Evolutionary conservation across 2,797 vertebrate species (phyloP), one percentile per base, ranked within the genome.

Genomic region (Parambassis ranga): DNA sequence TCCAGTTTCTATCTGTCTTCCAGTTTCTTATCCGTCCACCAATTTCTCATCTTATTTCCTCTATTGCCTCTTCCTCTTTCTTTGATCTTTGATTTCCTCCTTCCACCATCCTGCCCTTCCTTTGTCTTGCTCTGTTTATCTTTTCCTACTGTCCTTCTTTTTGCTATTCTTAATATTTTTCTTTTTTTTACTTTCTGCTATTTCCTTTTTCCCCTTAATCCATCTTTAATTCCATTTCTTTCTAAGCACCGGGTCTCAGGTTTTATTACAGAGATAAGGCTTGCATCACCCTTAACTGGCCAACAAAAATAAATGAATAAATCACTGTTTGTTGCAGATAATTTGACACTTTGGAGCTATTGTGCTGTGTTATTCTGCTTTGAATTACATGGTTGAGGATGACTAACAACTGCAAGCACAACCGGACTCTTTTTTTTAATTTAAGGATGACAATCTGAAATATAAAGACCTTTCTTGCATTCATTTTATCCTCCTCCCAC

Each of bases 371-470:
- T 52, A 20, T 51, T 57, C n/a, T 15, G 26, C 30, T 58, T 31
- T 37, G 49, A 61, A 32, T 72, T 51, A 39, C 44, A 51, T 1
- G 8, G 31, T 36, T 41, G 15, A 52, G 24, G 62, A 58, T 68
- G 65, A 76, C 66, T 52, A 77, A 60, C 42, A 48, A 52, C 50
- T 14, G 42, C 49, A 69, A 49, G 56, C 43, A 42, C 38, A 36
- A 58, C 20, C 36, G 23, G n/a, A 30, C 26, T 22, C 44, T 46
- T 49, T 41, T 50, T 37, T 41, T n/a, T n/a, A n/a, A n/a, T n/a
- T 46, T 26, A 38, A 2, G 18, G 51, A 64, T 26, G 32, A 19
- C 57, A 63, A 53, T 46, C 10, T 31, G 37, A 52, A 77, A 57
- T 36, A 69, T 47, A 48, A 67, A 75, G 58, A 65, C 31, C 44